A percentile compares a stretch with the other conserved stretches of the same genome.
phyloP scores from a whole-genome alignment of 2,113 vertebrate genomes.

The Merops nubicus region DNA sequence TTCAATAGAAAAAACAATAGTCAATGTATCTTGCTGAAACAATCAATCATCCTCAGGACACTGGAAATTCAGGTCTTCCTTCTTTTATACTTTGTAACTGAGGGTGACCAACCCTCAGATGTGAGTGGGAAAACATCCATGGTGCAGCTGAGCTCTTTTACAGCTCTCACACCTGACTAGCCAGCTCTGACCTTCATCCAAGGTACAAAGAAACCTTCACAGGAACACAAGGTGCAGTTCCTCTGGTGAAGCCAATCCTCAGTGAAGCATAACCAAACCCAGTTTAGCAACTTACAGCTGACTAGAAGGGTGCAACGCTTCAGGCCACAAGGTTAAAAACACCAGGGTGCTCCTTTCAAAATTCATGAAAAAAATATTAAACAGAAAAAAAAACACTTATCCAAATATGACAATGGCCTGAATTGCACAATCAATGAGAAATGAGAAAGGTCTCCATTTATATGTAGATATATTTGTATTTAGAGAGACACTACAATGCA shows the following conservation, averaged over 20 bases:
- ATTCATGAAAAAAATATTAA: neutral
- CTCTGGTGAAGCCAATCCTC: neutral
- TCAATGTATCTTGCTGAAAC: too few species aligned
- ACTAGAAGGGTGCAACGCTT: neutral
- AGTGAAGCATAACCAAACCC: neutral
- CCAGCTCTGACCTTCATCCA: neutral
- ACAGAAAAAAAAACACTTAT: neutral
- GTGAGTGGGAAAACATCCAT: neutral
- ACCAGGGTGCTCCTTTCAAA: neutral
- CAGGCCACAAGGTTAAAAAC: neutral
- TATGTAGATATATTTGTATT: fast-evolving
- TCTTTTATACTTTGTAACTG: neutral
- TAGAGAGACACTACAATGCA: neutral
- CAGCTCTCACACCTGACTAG: neutral
- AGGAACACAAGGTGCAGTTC: neutral
- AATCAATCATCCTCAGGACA: neutral
- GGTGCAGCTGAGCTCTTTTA: neutral
- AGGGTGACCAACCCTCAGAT: neutral
- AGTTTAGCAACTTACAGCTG: neutral
- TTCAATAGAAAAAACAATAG: neutral
- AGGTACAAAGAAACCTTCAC: neutral
- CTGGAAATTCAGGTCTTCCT: neutral
- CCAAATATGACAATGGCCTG: neutral
- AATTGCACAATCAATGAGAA: neutral
- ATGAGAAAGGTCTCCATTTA: neutral